Evolutionary conservation across 2,888 invertebrate genomes (phyloP), one percentile per base, ranked within the genome.

Genomic region (Serrognathus titanus): DNA sequence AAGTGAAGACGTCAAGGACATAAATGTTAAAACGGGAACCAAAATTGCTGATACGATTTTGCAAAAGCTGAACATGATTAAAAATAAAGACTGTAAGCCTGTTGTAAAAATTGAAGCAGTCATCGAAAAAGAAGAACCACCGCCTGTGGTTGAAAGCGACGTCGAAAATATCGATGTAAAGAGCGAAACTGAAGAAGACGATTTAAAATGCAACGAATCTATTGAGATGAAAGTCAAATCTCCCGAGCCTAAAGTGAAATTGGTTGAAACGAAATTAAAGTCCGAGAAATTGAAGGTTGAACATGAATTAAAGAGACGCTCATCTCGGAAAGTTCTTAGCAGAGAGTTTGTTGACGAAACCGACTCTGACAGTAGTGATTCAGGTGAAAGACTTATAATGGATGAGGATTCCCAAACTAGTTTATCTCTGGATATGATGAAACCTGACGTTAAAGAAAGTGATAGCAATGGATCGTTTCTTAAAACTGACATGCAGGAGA

Each of bases 361-460:
- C 57, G 85, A 84, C 6, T 79, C 82, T 1, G 85, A 85, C 57
- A 84, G 83, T 66, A 85, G 84, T 48, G 86, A 86, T 71, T 85
- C 85, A 0, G 86, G 50, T 35, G 58, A 58, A 48, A 51, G 58
- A 7, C 71, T 86, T 16, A 80, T 86, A 1, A 87, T 86, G 48
- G 78, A 75, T 61, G 78, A 76, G 54, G 72, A 72, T 55, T 73
- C 74, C 1, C 74, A 61, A 64, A 68, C 67, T 11, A 66, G 53
- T 51, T 58, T 61, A 43, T 68, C 60, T 2, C 54, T 58, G 35
- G 64, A 63, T 53, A 68, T 59, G 58, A 50, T 66, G 53, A 54
- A 60, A 63, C 41, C 61, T 46, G 63, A 74, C 62, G 49, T 61
- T 12, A 70, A 71, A 65, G 71, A 70, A 57, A 57, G 57, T 36